phyloP scores from a whole-genome alignment of 2,888 invertebrate genomes.

The Acronicta alni region DNA sequence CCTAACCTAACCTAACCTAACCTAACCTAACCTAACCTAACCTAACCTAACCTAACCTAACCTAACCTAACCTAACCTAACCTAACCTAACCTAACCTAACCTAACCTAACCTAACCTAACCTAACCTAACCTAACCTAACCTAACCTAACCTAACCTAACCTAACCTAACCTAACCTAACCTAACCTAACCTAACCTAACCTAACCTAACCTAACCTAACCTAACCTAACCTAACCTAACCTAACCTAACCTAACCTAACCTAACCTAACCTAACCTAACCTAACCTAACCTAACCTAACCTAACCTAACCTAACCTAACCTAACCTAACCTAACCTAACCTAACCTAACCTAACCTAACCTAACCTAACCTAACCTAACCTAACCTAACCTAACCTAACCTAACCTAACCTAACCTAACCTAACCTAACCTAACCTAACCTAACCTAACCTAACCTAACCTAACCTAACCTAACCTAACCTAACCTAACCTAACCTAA shows the following conservation, averaged over 20 bases:
- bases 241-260: slow-evolving; percentile 14
- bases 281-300: slow-evolving; percentile 14
- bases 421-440: slow-evolving; percentile 11
- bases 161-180: slow-evolving; percentile 14
- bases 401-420: slow-evolving; percentile 14
- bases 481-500: slow-evolving; percentile 14
- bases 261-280: slow-evolving; percentile 14
- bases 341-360: slow-evolving; percentile 14
- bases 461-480: slow-evolving; percentile 14
- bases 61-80: slow-evolving; percentile 2
- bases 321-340: slow-evolving; percentile 14
- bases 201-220: slow-evolving; percentile 14
- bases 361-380: slow-evolving; percentile 14
- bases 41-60: slow-evolving; percentile 14
- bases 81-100: slow-evolving; percentile 5
- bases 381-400: slow-evolving; percentile 14
- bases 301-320: slow-evolving; percentile 14
- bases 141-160: slow-evolving; percentile 14
- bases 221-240: slow-evolving; percentile 14
- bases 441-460: slow-evolving; percentile 14
- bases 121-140: slow-evolving; percentile 14
- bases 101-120: slow-evolving; percentile 14
- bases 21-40: slow-evolving; percentile 14
- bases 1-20: slow-evolving; percentile 14
- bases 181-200: slow-evolving; percentile 14